Base-by-base conservation (phyloP, 2,113 vertebrate species). In the Paratilapia polleni region DNA sequence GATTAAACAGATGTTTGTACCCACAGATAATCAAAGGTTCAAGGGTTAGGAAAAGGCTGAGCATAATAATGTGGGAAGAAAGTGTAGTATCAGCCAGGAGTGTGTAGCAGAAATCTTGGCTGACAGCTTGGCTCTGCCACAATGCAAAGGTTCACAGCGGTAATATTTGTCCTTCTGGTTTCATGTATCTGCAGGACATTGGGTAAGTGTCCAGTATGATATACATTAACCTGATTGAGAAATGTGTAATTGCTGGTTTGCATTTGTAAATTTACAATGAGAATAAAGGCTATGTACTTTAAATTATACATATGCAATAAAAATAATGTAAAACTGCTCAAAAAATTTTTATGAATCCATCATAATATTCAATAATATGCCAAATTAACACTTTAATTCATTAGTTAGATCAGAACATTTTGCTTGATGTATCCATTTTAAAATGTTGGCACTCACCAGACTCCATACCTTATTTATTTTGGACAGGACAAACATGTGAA, bases 401-500 rank as follows among this genome's bases (percentile, higher is more conserved):
- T 47, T 6, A 5, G 10, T 47, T 68, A 47, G 38, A 26, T 41
- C 11, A 15, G 38, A 66, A 43, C 41, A 47, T 47, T 68, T 26
- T 68, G 2, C 9, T 38, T 52, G 28, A 31, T 31, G 17, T 2
- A 24, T 20, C 3, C 26, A 2, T 57, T 6, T 60, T 5, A 73
- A 73, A 47, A 52, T 8, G 15, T 19, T 41, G 2, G 9, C 38
- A 41, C 9, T 41, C 38, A 41, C 10, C 38, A 68, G 8, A 2
- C 41, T 43, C 12, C 64, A 4, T 41, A 10, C 4, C 10, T n/a
- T 26, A 10, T 17, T 70, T 19, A 8, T 54, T 56, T 60, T 47
- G 14, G 5, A 84, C 81, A 95, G 94, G 90, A 28, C 89, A 94
- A 73, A 88, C 96, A 2, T 99, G 98, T 68, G 92, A 96, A 62